phyloP scores from a whole-genome alignment of 2,113 vertebrate species.

The Malurus cyaneus region DNA sequence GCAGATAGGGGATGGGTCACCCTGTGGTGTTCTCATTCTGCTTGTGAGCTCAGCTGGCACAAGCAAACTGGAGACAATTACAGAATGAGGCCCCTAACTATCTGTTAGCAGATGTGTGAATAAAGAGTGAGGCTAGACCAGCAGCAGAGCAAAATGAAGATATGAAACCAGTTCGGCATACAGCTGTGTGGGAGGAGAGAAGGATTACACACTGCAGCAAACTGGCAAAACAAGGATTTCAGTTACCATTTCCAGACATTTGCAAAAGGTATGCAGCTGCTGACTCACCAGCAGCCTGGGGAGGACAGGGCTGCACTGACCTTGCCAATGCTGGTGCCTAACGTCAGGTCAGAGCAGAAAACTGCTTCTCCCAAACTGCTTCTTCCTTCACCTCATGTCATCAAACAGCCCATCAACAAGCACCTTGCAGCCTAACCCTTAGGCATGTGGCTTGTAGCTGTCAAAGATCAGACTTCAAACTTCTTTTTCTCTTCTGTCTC shows the following conservation, averaged over 20 bases:
- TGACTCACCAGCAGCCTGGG: background rate
- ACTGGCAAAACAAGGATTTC: background rate
- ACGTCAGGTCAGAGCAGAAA: background rate
- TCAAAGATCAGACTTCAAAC: background rate
- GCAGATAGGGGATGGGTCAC: rapidly evolving
- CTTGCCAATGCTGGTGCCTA: background rate
- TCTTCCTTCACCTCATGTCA: background rate
- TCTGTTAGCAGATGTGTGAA: background rate
- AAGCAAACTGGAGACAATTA: background rate
- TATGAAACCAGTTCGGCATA: background rate
- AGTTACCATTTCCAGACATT: background rate
- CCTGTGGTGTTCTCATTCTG: background rate
- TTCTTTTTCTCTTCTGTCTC: background rate
- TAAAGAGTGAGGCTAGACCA: background rate
- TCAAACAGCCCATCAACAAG: background rate
- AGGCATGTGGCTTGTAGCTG: background rate
- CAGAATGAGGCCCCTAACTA: background rate
- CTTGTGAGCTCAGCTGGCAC: background rate
- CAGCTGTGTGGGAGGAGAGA: background rate
- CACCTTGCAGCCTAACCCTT: background rate
- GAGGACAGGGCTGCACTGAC: background rate
- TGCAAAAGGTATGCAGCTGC: background rate
- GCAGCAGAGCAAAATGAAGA: background rate
- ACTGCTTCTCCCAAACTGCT: background rate
- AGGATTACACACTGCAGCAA: background rate